Evolutionary conservation across 2,888 invertebrate species (phyloP).

Genomic region (Ormia ochracea): DNA sequence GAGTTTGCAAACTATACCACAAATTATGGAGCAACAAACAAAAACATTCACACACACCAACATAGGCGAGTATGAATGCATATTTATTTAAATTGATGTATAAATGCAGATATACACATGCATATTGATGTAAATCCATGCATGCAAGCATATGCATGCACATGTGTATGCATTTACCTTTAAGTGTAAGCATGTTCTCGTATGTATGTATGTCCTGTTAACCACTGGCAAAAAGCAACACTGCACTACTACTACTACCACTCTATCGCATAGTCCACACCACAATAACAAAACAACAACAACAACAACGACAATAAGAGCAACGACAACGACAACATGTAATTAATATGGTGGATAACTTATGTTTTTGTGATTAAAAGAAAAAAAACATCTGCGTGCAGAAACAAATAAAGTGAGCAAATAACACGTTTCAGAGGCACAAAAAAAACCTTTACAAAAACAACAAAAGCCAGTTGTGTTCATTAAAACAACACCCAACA

Average conservation of each 20-base stretch:
- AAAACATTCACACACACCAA: conserved; percentile 65
- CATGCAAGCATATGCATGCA: conserved; percentile 14
- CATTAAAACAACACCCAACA: conserved; percentile 54
- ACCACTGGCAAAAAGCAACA: neutral
- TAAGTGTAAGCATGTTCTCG: too few species aligned
- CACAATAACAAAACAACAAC: conserved; percentile 64
- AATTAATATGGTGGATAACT: conserved; percentile 47
- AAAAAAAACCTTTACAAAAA: conserved; percentile 22
- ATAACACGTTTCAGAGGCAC: conserved; percentile 56
- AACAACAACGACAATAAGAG: conserved; percentile 18
- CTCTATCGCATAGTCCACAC: too few species aligned
- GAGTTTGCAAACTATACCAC: conserved; percentile 69
- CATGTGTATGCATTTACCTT: too few species aligned
- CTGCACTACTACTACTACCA: too few species aligned
- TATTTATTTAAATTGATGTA: too few species aligned
- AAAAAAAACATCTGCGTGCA: conserved; percentile 59
- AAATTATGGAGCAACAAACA: conserved; percentile 66
- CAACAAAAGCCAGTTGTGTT: conserved; percentile 59
- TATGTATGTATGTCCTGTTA: conserved; percentile 12
- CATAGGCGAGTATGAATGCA: too few species aligned
- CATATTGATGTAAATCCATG: too few species aligned
- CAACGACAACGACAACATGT: conserved; percentile 8
- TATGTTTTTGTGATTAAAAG: conserved; percentile 15
- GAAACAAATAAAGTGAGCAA: conserved; percentile 65
- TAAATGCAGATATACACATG: too few species aligned